Conservation (phyloP, 2,888 invertebrate species). For the Thera obeliscata region DNA sequence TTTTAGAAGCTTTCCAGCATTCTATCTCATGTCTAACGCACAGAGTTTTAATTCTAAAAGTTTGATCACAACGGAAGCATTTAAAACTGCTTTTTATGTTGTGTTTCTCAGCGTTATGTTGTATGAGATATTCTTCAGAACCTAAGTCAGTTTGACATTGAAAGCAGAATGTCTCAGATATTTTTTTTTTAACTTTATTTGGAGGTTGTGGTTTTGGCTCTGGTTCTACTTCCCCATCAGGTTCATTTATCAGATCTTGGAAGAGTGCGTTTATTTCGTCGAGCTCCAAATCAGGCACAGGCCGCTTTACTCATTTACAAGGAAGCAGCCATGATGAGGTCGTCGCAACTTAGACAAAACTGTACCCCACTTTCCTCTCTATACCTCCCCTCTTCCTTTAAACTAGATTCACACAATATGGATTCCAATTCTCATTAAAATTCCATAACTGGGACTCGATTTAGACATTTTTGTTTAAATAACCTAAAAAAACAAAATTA, state of each 20-base stretch:
- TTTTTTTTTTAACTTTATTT: conserved; percentile 44
- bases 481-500: too few relatives aligned
- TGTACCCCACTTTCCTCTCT: conserved; percentile 29
- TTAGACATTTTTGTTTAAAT: too few relatives aligned
- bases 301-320: conserved; percentile 56
- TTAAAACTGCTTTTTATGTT: conserved; percentile 59
- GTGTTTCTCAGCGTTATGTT: conserved; percentile 63
- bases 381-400: conserved; percentile 11
- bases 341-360: conserved; percentile 61
- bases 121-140: conserved; percentile 46
- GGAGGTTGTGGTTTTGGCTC: neutral
- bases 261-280: neutral
- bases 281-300: conserved; percentile 44
- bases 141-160: conserved; percentile 63
- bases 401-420: neutral
- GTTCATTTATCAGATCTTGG: conserved; percentile 6
- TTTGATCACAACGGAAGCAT: conserved; percentile 74
- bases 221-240: neutral
- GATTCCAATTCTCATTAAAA: too few relatives aligned
- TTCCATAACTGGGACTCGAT: too few relatives aligned
- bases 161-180: conserved; percentile 62
- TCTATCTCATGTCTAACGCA: conserved; percentile 64
- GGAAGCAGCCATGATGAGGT: conserved; percentile 58
- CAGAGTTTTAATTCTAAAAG: conserved; percentile 60
- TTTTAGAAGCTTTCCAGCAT: conserved; percentile 67